Evolutionary conservation across 2,797 vertebrate species (phyloP), one percentile per base, ranked within the genome.

Genomic region (Falco peregrinus): DNA sequence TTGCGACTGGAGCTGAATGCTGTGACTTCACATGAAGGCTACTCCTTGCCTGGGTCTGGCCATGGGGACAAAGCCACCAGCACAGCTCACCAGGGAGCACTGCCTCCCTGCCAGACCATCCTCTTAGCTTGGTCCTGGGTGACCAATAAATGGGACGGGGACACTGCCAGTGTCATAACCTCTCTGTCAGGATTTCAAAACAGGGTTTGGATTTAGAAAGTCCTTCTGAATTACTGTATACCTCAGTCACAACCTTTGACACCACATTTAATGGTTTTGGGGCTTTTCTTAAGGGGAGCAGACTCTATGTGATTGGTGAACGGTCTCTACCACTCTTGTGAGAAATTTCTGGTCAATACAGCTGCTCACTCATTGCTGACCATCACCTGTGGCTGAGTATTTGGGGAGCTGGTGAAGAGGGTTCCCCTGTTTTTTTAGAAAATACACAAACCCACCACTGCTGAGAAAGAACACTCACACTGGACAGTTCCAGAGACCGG

Each of bases 31-130:
- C 1, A 2, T 25, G 73, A 67, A 75, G 26, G 25, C 13, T 20
- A 53, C 6, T 21, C 24, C 21, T 59, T 51, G 21, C 43, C 43
- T 18, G 31, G 17, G 10, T 60, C 53, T 48, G 21, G 12, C 33
- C 50, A 33, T 2, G 45, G 22, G 17, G 5, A 69, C 0, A 1
- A 75, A 79, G 41, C 35, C 6, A 1, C 33, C 53, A 43, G 47
- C 20, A 13, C 16, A 54, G 18, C 28, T 59, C 41, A 26, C 1
- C 4, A 9, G 1, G 4, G 18, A 77, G 10, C 3, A 0, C 48
- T 48, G 41, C 0, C 1, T 53, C 11, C 31, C 60, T 47, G 16
- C 16, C 45, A 28, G 43, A 28, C 20, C 0, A 0, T 6, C 29
- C 22, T 56, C 35, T 47, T 33, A 6, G 6, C 3, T 35, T 26